Conservation (phyloP, 2,888 invertebrate species). For the Cheilosia grossa region DNA sequence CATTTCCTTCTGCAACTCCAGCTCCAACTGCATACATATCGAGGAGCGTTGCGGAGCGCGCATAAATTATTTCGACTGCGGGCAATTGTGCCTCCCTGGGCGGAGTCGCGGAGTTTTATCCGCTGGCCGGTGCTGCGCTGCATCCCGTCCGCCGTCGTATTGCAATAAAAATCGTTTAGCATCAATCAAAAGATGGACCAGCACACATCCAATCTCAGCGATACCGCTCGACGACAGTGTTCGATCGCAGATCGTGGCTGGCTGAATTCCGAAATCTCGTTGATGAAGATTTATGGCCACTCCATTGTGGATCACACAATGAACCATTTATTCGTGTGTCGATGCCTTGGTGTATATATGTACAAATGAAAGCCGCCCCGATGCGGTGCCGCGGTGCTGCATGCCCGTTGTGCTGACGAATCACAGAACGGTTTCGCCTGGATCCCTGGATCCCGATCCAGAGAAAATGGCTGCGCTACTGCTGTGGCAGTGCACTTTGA, state of each 20-base stretch:
- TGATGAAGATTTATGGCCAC: conserved; percentile 74
- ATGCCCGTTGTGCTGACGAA: conserved; percentile 54
- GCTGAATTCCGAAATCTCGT: conserved; percentile 63
- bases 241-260: conserved; percentile 63
- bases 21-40: neutral
- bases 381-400: conserved; percentile 48
- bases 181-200: conserved; percentile 73
- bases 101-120: conserved; percentile 62
- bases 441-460: conserved; percentile 59
- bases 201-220: conserved; percentile 54
- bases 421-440: conserved; percentile 68
- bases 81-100: conserved; percentile 59
- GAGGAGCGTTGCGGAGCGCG: conserved; percentile 51
- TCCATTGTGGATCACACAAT: conserved; percentile 75
- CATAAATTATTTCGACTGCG: conserved; percentile 63
- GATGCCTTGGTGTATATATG: conserved; percentile 23
- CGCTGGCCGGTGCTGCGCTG: conserved; percentile 40
- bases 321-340: conserved; percentile 70
- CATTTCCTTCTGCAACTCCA: conserved; percentile 34
- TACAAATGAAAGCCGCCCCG: conserved; percentile 59
- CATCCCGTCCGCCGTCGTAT: conserved; percentile 42
- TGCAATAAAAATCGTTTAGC: conserved; percentile 74
- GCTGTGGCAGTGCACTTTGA: conserved; percentile 45
- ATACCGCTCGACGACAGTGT: conserved; percentile 65
- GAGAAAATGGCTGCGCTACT: conserved; percentile 68